Percentiles rank a stretch among this genome's conserved stretches.
Evolutionary conservation across 35 echinoderm and acorn worm species (phyloP).

Genomic region (Acanthaster planci): DNA sequence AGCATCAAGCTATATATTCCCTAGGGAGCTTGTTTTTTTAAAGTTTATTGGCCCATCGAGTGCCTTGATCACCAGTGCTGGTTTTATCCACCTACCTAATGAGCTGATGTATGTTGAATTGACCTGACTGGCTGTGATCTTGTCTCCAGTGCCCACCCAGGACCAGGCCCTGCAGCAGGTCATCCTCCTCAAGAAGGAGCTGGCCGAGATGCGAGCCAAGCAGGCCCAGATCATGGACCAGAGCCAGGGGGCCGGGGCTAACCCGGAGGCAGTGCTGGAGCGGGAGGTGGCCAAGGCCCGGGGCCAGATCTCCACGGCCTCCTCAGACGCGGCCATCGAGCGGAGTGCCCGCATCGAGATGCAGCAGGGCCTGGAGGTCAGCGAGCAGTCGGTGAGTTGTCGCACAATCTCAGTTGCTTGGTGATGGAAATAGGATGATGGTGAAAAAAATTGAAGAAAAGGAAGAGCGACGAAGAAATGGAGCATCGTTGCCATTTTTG

Average conservation of each 20-base stretch:
- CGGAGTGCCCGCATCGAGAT: slow-evolving; percentile 89
- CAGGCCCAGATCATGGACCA: slow-evolving; percentile 73
- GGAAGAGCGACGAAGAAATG: too few relatives aligned
- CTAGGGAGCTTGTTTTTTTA: too few relatives aligned
- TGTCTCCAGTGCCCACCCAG: slow-evolving; percentile 82
- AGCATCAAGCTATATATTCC: too few relatives aligned
- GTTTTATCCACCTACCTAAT: too few relatives aligned
- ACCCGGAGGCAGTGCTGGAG: slow-evolving; percentile 71
- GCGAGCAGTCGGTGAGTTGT: slow-evolving; percentile 88
- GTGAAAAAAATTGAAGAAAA: too few relatives aligned
- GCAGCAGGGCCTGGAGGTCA: slow-evolving; percentile 80
- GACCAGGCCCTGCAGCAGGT: slow-evolving; percentile 98
- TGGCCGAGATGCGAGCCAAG: slow-evolving; percentile 96
- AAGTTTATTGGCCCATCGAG: too few relatives aligned
- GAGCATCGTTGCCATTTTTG: too few relatives aligned
- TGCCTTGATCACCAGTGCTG: too few relatives aligned
- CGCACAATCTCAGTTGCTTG: not conserved
- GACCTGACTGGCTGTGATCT: too few relatives aligned
- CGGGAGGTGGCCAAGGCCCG: slow-evolving; percentile 83
- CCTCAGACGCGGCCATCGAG: slow-evolving; percentile 86
- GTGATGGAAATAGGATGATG: too few relatives aligned
- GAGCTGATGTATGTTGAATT: too few relatives aligned
- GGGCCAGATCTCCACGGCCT: slow-evolving; percentile 57
- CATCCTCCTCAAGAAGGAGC: slow-evolving; percentile 93
- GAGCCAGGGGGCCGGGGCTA: not conserved